Conservation (phyloP, 2,797 vertebrate species). For the Hybognathus amarus region DNA sequence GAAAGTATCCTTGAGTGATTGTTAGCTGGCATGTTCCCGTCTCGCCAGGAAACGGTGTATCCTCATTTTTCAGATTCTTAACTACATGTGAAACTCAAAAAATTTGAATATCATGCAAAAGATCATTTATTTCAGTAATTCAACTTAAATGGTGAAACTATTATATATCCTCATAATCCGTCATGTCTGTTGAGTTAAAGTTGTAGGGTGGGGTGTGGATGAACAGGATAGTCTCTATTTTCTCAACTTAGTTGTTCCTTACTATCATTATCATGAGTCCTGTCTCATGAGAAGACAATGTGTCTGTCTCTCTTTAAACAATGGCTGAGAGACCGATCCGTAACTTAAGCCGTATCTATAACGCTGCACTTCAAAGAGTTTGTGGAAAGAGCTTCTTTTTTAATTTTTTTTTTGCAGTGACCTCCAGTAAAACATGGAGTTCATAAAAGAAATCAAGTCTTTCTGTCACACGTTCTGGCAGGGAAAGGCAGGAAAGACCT, state of each 20-base stretch:
- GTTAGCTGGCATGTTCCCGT: background rate
- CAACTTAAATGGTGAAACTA: too few species aligned
- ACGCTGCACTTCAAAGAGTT: constrained; percentile 62
- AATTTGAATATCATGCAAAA: too few species aligned
- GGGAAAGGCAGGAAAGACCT: constrained; percentile 41
- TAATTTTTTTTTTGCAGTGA: constrained; percentile 49
- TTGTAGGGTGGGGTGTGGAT: constrained; percentile 23
- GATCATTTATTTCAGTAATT: too few species aligned
- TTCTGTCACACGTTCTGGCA: constrained; percentile 48
- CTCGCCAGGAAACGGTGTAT: constrained; percentile 58
- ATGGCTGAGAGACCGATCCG: constrained; percentile 50
- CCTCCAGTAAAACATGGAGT: constrained; percentile 61
- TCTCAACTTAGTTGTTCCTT: background rate
- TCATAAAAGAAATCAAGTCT: constrained; percentile 62
- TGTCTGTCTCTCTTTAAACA: constrained; percentile 59
- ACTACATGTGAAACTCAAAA: too few species aligned
- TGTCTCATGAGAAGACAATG: constrained; percentile 47
- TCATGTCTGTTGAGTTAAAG: constrained; percentile 60
- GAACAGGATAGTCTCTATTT: constrained; percentile 46
- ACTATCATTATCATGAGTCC: constrained; percentile 55
- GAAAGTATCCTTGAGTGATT: background rate
- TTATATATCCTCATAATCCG: constrained; percentile 65
- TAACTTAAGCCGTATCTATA: constrained; percentile 62
- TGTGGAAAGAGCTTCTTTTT: constrained; percentile 46
- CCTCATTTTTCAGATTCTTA: too few species aligned